Conservation (phyloP, 2,888 invertebrate species). For the Automeris io region DNA sequence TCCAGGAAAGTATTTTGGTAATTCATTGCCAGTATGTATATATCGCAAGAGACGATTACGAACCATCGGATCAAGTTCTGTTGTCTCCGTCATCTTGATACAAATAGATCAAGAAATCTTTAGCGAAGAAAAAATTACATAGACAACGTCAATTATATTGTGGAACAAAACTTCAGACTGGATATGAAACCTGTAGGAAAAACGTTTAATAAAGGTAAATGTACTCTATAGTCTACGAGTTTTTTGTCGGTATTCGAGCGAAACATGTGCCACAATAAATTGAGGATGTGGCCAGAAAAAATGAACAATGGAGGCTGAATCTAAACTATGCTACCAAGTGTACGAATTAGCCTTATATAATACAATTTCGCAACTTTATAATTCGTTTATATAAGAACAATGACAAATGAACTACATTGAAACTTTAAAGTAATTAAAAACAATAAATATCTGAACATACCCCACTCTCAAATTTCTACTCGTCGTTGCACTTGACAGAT, state of each 20-base stretch:
- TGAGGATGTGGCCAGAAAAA: slow-evolving; percentile 76
- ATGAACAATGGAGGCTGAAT: slow-evolving; percentile 55
- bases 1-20: slow-evolving; percentile 74
- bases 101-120: slow-evolving; percentile 14
- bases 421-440: slow-evolving; percentile 3
- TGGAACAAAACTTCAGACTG: slow-evolving; percentile 18
- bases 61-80: slow-evolving; percentile 40
- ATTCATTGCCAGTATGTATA: slow-evolving; percentile 71
- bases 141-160: slow-evolving; percentile 17
- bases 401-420: neutral
- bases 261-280: slow-evolving; percentile 69
- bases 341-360: neutral
- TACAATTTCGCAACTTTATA: neutral
- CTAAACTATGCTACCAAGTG: slow-evolving; percentile 8
- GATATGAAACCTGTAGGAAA: slow-evolving; percentile 37
- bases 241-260: slow-evolving; percentile 64
- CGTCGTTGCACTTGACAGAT: slow-evolving; percentile 24
- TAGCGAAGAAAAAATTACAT: slow-evolving; percentile 25
- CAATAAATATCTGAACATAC: slow-evolving; percentile 14
- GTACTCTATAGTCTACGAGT: slow-evolving; percentile 40
- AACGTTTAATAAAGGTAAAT: slow-evolving; percentile 40
- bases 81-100: slow-evolving; percentile 40
- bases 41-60: slow-evolving; percentile 63
- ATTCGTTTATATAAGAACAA: neutral
- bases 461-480: slow-evolving; percentile 21